Evolutionary conservation across 2,797 vertebrate genomes (phyloP).

Genomic region (Amphiprion clarkii): DNA sequence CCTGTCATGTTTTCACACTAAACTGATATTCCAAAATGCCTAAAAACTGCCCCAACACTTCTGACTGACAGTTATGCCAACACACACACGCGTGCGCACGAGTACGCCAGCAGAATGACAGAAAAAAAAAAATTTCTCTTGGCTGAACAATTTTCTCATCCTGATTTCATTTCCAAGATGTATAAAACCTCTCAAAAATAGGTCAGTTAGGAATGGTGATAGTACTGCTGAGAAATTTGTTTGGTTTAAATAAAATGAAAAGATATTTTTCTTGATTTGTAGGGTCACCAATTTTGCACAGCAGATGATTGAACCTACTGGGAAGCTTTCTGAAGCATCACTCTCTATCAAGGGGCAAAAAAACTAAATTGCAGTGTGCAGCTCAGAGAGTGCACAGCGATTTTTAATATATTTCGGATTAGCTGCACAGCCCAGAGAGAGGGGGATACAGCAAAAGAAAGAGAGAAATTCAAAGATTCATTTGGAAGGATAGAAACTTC

Average conservation of each 20-base stretch:
- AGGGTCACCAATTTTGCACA: not conserved
- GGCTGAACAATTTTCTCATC: not conserved
- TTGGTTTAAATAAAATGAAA: conserved; percentile 22
- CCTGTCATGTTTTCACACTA: not conserved
- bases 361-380: not conserved
- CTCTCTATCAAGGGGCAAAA: not conserved
- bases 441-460: not conserved
- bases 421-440: conserved; percentile 5
- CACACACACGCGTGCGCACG: too few relatives aligned
- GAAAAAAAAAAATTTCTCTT: too few relatives aligned
- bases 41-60: not conserved
- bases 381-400: conserved; percentile 9
- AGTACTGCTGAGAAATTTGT: not conserved
- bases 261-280: conserved; percentile 6
- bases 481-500: conserved; percentile 1
- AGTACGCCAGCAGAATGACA: too few relatives aligned
- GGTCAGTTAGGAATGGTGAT: conserved; percentile 2
- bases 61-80: not conserved
- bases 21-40: not conserved
- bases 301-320: not conserved
- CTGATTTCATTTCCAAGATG: conserved; percentile 24
- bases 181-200: not conserved
- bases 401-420: conserved; percentile 57
- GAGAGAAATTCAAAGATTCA: conserved; percentile 5
- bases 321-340: conserved; percentile 11